These are phyloP conservation scores for Mimumesa dahlbomi DNA, from an alignment of 2,888 invertebrate genomes.

Conservation along the genomic window DNA sequence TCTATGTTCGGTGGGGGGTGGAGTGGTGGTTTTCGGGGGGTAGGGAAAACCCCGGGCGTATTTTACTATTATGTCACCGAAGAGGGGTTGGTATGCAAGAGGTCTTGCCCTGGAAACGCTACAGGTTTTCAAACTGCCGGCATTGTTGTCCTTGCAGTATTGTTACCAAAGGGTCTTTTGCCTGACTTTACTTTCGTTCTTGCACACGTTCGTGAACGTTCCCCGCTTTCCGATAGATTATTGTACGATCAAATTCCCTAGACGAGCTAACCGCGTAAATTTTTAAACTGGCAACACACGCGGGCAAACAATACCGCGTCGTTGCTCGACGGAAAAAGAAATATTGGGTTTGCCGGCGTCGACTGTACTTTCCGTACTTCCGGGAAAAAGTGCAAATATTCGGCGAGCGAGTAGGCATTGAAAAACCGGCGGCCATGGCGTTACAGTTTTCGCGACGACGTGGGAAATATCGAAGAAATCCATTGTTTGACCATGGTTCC, in stretches of 20 bases:
- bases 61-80: slow-evolving; percentile 41
- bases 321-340: neutral
- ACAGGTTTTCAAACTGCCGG: slow-evolving; percentile 16
- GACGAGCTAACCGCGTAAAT: slow-evolving; percentile 5
- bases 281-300: slow-evolving; percentile 21
- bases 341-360: slow-evolving; percentile 33
- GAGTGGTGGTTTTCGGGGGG: neutral
- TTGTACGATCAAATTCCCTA: slow-evolving; percentile 1
- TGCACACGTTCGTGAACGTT: neutral
- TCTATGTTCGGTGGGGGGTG: slow-evolving; percentile 9
- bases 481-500: slow-evolving; percentile 4
- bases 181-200: too few species aligned
- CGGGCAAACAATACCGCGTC: slow-evolving; percentile 5
- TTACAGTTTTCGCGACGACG: neutral
- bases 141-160: slow-evolving; percentile 21
- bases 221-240: neutral
- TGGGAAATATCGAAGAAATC: neutral
- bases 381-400: slow-evolving; percentile 17
- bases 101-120: slow-evolving; percentile 6
- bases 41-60: too few species aligned
- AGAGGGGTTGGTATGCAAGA: slow-evolving; percentile 22
- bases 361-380: slow-evolving; percentile 17
- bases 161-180: too few species aligned
- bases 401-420: slow-evolving; percentile 1
- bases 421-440: slow-evolving; percentile 7